Conservation (phyloP, 1,140 invertebrate species). For the Hypsibius dujardini region DNA sequence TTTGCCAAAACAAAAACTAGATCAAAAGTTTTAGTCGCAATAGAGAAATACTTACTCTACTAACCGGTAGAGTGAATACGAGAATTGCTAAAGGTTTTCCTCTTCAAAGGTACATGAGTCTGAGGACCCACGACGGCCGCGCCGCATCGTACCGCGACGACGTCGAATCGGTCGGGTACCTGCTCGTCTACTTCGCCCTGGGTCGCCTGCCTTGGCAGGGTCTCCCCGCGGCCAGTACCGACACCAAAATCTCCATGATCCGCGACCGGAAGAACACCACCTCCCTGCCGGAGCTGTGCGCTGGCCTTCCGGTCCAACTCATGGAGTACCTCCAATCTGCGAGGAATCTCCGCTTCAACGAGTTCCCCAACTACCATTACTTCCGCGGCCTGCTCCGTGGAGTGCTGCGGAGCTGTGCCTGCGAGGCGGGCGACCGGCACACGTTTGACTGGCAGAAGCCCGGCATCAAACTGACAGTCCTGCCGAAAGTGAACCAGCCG, state of each 20-base stretch:
- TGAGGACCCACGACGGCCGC: background rate
- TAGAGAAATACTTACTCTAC: too few relatives aligned
- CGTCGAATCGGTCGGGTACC: slow-evolving; percentile 12
- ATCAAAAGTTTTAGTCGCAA: too few relatives aligned
- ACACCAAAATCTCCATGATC: slow-evolving; percentile 11
- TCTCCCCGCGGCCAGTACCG: slow-evolving; percentile 8
- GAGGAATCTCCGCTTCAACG: background rate
- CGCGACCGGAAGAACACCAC: background rate
- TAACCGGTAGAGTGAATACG: too few relatives aligned
- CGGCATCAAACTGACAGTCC: slow-evolving; percentile 10
- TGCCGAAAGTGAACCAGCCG: background rate
- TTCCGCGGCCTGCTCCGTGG: background rate
- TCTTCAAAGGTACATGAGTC: slow-evolving; percentile 14
- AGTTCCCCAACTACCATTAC: slow-evolving; percentile 11
- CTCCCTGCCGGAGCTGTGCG: slow-evolving; percentile 4
- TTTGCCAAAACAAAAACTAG: too few relatives aligned
- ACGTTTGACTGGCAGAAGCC: slow-evolving; percentile 6
- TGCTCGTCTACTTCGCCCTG: slow-evolving; percentile 28
- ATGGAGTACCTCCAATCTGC: background rate
- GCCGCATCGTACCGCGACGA: slow-evolving; percentile 11
- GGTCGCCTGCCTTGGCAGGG: slow-evolving; percentile 24
- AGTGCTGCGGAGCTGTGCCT: background rate
- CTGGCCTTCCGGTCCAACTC: background rate
- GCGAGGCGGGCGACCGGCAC: background rate
- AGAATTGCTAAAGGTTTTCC: background rate